These are phyloP conservation scores for Amphiprion percula DNA, from an alignment of 2,113 vertebrate genomes.

Conservation along the genomic window DNA sequence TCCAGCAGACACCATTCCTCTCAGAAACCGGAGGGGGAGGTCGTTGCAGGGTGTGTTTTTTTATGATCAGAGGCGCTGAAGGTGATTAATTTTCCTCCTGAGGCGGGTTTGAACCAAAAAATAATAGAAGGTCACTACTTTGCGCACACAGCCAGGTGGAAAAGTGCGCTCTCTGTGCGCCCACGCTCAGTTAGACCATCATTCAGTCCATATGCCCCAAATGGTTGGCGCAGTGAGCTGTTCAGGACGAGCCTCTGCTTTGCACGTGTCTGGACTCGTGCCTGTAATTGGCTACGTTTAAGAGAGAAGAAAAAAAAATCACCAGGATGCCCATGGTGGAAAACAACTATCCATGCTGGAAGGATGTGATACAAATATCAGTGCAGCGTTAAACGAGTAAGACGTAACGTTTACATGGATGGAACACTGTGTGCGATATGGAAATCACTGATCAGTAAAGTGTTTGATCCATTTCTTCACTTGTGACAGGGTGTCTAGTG, in stretches of 20 bases:
- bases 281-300: slow-evolving; percentile 60
- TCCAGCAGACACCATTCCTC: slow-evolving; percentile 60
- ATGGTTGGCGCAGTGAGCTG: slow-evolving; percentile 60
- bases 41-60: no score
- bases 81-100: not conserved
- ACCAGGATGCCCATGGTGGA: slow-evolving; percentile 39
- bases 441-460: no score
- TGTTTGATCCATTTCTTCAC: no score
- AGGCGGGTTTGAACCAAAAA: not conserved
- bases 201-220: slow-evolving; percentile 49
- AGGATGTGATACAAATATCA: not conserved
- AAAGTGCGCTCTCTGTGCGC: not conserved
- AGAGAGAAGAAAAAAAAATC: no score
- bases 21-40: slow-evolving; percentile 8
- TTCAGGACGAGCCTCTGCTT: slow-evolving; percentile 59
- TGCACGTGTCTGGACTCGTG: slow-evolving; percentile 70
- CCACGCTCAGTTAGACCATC: not conserved
- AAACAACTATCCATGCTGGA: not conserved
- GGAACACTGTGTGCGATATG: no score
- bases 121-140: not conserved
- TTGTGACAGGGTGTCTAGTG: no score
- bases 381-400: no score
- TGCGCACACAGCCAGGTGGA: not conserved
- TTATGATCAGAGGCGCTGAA: not conserved
- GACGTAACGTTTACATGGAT: no score